Base-by-base conservation (phyloP, 2,113 vertebrate genomes). In the Misgurnus mizolepis region DNA sequence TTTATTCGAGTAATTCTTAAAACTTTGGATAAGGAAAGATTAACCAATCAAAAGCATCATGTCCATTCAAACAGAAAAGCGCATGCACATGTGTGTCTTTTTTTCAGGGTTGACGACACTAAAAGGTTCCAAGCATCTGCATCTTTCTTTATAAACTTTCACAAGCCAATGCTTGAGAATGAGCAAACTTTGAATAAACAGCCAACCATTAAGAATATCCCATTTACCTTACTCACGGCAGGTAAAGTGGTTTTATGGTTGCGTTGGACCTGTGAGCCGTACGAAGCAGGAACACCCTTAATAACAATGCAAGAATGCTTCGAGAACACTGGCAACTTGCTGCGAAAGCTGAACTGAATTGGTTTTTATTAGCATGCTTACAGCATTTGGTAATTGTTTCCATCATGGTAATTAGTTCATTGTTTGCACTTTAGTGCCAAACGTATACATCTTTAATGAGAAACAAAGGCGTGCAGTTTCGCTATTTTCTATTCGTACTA, bases 1-100 rank as follows among this genome's bases (percentile, higher is more conserved):
- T 86, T 84, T 90, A 88, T 86, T 88, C 83, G 84, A 85, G 79
- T 82, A 86, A 87, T 87, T 85, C 82, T 86, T 85, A 88, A 86
- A 86, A 84, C 82, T 76, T 67, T 80, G 79, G 86, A 80, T 84
- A 27, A 83, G 78, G 9, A 18, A 11, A 39, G 45, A 75, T 34
- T 61, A 17, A 64, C 34, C 47, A 15, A 75, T 60, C 56, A 83
- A 78, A 82, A 75, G n/a, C 7, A 14, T 58, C 55, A n/a, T 58
- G 55, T 7, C n/a, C 17, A 47, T 18, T 18, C 17, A 58, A 58
- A 61, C 77, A 70, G 56, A 40, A 7, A 47, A 47, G 64, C 34
- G 65, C 74, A 78, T 6, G 69, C 69, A 39, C 18, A 58, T 73
- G 82, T 80, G 82, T 71, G 73, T 67, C 56, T 80, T 84, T 86